Evolutionary conservation across 2,888 invertebrate genomes (phyloP), one percentile per base, ranked within the genome.

Genomic region (Chrysolina oricalcia): DNA sequence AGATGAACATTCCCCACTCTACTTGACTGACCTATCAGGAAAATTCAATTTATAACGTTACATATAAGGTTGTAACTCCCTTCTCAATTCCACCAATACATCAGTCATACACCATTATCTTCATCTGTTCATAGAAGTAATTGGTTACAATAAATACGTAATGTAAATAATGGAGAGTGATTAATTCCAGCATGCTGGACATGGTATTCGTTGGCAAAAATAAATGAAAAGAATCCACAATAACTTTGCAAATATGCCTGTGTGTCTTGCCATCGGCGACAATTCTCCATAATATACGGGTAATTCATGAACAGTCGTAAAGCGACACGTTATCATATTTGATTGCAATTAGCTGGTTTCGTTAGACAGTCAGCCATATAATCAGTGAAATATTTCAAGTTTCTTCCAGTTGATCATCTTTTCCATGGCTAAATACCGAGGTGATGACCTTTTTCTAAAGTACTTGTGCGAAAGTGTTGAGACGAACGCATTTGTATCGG

Each of bases 181-280:
- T 68, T 53, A 68, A 35, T 53, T 68, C 35, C 19, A 53, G 19
- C 68, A 53, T 13, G 50, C 50, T 56, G 11, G 48, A 68, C 40
- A 68, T 50, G 41, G 68, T 68, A 53, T 68, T 68, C 17, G 53
- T 56, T 68, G 56, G 27, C 53, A 68, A 68, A 68, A 68, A 68
- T 68, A 40, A 68, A 68, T 68, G 11, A 23, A 53, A 68, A 53
- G 40, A 68, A 68, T 68, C 21, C 41, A 68, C 53, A 53, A 68
- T 68, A 53, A 53, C 41, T 59, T 10, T n/a, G 15, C 35, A 53
- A 21, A 53, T 27, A 40, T 50, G 67, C 27, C 15, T 67, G 50
- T 46, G 10, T 68, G 50, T 50, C 10, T 40, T 27, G 68, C 68
- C 68, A 40, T 40, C 40, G 53, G 68, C 68, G 68, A 68, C 53